Evolutionary conservation across 2,888 invertebrate species (phyloP).

Genomic region (Drymonia ruficornis): DNA sequence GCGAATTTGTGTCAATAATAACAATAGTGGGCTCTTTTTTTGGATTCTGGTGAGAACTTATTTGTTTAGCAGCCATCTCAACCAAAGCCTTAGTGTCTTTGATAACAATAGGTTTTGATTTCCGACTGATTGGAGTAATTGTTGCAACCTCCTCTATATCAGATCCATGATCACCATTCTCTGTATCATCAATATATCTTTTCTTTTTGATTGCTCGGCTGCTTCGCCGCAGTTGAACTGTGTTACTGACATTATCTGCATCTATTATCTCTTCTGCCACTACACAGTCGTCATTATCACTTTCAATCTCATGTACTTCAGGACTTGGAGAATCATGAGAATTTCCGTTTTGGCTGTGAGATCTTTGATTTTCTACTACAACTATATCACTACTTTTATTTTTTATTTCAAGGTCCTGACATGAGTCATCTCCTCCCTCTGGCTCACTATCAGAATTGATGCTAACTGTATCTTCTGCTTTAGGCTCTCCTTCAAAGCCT

Average conservation of each 20-base stretch:
- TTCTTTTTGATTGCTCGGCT: constrained; percentile 80
- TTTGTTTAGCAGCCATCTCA: constrained; percentile 87
- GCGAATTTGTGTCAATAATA: constrained; percentile 90
- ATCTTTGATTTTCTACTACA: constrained; percentile 51
- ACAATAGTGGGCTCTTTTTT: constrained; percentile 91
- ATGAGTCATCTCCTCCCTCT: constrained; percentile 53
- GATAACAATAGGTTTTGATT: constrained; percentile 83
- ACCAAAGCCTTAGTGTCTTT: constrained; percentile 89
- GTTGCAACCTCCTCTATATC: constrained; percentile 87
- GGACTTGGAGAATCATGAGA: constrained; percentile 46
- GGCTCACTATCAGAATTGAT: constrained; percentile 69
- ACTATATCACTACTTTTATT: constrained; percentile 52
- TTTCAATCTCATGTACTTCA: constrained; percentile 72
- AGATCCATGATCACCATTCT: constrained; percentile 84
- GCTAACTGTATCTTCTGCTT: constrained; percentile 65
- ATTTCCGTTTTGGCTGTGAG: constrained; percentile 54
- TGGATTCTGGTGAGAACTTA: constrained; percentile 51
- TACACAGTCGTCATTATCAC: constrained; percentile 79
- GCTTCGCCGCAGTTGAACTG: constrained; percentile 59
- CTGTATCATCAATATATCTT: constrained; percentile 80
- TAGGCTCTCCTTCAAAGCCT: constrained; percentile 49
- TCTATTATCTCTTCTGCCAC: constrained; percentile 56
- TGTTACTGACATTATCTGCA: constrained; percentile 39
- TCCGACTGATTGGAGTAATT: constrained; percentile 80
- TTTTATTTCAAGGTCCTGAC: constrained; percentile 48